Evolutionary conservation across 2,888 invertebrate genomes (phyloP).

Genomic region (Noctua comes): DNA sequence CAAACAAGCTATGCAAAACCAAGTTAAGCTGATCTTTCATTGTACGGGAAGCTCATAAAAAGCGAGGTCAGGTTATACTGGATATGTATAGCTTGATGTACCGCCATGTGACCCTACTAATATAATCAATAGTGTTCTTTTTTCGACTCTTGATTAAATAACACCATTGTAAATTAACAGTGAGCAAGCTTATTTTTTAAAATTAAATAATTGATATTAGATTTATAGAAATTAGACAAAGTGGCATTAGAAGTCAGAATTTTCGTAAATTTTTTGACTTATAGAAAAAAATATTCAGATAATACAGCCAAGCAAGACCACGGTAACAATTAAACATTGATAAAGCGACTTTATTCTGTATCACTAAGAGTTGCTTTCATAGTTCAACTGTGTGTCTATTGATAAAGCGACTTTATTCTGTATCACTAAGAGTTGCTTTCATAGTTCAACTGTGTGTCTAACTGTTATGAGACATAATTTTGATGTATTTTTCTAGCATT

Average conservation of each 20-base stretch:
- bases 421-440: neutral
- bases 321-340: neutral
- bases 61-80: neutral
- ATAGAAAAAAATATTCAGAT: neutral
- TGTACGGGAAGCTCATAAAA: neutral
- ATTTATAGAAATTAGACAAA: neutral
- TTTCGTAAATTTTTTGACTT: neutral
- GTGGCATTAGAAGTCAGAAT: too few species aligned
- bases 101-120: too few species aligned
- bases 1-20: neutral
- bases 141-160: neutral
- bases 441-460: too few species aligned
- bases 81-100: neutral
- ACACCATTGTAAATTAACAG: neutral
- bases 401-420: neutral
- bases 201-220: neutral
- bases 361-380: neutral
- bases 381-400: too few species aligned
- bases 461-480: too few species aligned
- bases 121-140: neutral
- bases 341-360: neutral
- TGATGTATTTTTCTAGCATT: constrained; percentile 26
- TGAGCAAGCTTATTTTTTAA: neutral
- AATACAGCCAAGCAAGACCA: too few species aligned
- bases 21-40: neutral